These are phyloP conservation scores for Elmis aenea DNA, from an alignment of 2,888 invertebrate species.

Conservation along the genomic window DNA sequence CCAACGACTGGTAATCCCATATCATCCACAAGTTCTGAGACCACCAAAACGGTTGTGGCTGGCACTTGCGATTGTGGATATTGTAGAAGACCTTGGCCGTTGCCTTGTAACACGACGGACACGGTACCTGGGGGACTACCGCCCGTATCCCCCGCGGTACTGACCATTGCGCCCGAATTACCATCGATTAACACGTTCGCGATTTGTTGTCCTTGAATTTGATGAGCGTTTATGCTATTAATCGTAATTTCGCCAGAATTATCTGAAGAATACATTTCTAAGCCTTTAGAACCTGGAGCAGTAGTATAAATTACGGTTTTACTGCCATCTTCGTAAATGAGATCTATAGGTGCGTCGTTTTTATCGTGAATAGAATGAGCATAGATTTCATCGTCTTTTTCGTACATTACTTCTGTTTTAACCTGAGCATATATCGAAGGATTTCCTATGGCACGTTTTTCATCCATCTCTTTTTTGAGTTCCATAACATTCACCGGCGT, in stretches of 20 bases:
- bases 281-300: constrained; percentile 71
- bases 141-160: constrained; percentile 49
- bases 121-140: constrained; percentile 45
- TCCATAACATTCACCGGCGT: constrained; percentile 81
- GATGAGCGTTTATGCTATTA: constrained; percentile 46
- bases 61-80: constrained; percentile 52
- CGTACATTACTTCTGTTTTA: constrained; percentile 50
- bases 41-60: constrained; percentile 63
- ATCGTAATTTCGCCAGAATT: constrained; percentile 45
- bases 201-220: constrained; percentile 47
- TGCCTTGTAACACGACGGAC: constrained; percentile 50
- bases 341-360: constrained; percentile 70
- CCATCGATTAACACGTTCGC: constrained; percentile 54
- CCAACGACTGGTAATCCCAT: constrained; percentile 64
- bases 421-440: constrained; percentile 57
- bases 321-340: constrained; percentile 80
- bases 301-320: constrained; percentile 81
- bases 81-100: constrained; percentile 50
- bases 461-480: constrained; percentile 61
- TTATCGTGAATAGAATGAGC: constrained; percentile 52
- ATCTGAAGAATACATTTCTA: constrained; percentile 72
- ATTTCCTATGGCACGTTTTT: constrained; percentile 56
- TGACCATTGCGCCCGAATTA: constrained; percentile 51
- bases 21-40: constrained; percentile 68
- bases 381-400: constrained; percentile 47